Evolutionary conservation across 2,113 vertebrate genomes (phyloP).

Genomic region (Syrrhaptes paradoxus): DNA sequence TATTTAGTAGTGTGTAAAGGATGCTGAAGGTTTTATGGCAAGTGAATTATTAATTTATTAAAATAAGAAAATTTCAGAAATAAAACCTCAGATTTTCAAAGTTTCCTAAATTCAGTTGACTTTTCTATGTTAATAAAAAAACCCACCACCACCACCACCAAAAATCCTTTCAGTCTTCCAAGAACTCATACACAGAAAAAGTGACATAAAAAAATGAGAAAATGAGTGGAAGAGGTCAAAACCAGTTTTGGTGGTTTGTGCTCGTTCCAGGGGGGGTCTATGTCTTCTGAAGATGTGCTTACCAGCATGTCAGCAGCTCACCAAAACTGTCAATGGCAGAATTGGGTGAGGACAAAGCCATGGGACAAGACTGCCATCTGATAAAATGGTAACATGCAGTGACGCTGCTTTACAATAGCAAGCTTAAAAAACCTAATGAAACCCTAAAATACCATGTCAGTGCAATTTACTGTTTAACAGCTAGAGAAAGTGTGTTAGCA

Average conservation of each 20-base stretch:
- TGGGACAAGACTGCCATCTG: neutral
- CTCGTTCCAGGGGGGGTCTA: neutral
- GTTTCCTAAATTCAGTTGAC: neutral
- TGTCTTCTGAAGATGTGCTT: neutral
- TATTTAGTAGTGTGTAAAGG: neutral
- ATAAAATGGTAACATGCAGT: neutral
- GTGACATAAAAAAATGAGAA: neutral
- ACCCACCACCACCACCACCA: rapidly evolving
- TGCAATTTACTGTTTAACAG: neutral
- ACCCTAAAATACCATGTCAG: neutral
- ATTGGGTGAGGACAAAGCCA: neutral
- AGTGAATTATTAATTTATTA: neutral
- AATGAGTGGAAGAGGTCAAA: neutral
- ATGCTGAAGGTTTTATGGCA: neutral
- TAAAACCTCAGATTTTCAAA: neutral
- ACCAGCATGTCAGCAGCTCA: neutral
- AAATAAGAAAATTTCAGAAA: neutral
- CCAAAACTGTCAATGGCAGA: neutral
- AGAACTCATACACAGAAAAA: neutral
- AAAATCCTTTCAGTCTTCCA: neutral
- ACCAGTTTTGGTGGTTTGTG: neutral
- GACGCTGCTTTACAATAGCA: neutral
- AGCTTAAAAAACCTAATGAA: neutral
- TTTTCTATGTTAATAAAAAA: neutral
- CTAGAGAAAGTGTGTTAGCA: neutral